These are phyloP conservation scores for Micrasema minimum DNA, from an alignment of 1,140 invertebrate species.

Conservation along the genomic window DNA sequence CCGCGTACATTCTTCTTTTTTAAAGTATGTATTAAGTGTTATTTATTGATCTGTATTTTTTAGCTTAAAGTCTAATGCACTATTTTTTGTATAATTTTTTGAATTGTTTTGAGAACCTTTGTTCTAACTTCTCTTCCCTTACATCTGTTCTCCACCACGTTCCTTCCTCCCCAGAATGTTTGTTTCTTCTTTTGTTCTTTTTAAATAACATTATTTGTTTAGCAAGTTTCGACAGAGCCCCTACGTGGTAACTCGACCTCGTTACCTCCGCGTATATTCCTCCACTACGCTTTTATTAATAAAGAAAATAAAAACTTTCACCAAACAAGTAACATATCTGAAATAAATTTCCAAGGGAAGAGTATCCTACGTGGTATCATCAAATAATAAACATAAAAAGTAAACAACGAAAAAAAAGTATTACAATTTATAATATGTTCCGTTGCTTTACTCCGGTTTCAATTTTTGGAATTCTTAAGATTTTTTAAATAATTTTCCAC, in stretches of 20 bases:
- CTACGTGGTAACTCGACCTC: conserved; percentile 27
- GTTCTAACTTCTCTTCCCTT: background rate
- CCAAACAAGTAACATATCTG: conserved; percentile 23
- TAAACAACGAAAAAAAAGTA: no score
- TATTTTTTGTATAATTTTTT: no score
- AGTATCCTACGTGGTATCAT: background rate
- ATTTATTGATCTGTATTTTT: no score
- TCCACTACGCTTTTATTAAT: conserved; percentile 22
- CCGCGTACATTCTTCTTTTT: no score
- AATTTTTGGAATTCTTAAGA: no score
- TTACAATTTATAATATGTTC: no score
- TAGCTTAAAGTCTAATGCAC: no score
- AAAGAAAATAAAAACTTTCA: conserved; percentile 24
- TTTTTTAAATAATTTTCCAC: no score
- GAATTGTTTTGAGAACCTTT: no score
- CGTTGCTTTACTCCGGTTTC: no score
- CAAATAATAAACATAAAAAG: no score
- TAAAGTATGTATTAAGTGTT: no score
- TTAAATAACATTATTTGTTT: conserved; percentile 54
- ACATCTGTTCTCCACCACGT: conserved; percentile 5
- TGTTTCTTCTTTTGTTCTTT: conserved; percentile 54
- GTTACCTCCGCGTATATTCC: conserved; percentile 20
- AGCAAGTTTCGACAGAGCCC: conserved; percentile 48
- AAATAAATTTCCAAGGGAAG: conserved; percentile 2
- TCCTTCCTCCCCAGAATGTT: conserved; percentile 39